These are phyloP conservation scores for Rhodophaea formosa DNA, from an alignment of 2,888 invertebrate species.

Conservation along the genomic window DNA sequence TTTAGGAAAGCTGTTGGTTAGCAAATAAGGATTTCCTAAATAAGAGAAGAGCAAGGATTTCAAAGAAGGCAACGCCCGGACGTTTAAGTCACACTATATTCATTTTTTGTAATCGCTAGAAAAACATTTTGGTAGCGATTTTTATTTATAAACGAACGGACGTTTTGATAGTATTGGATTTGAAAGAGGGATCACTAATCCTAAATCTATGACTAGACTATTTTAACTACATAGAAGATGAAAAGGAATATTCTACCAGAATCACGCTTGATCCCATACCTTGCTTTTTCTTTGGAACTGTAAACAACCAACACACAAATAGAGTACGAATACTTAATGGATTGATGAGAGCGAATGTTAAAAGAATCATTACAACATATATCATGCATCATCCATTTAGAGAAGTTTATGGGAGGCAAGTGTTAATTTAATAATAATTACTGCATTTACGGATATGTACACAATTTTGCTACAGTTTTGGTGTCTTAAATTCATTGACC, in stretches of 20 bases:
- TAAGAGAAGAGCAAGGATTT: constrained; percentile 39
- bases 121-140: neutral
- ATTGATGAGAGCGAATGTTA: constrained; percentile 48
- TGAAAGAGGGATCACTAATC: constrained; percentile 53
- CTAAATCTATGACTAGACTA: constrained; percentile 75
- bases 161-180: constrained; percentile 31
- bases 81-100: constrained; percentile 28
- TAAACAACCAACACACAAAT: constrained; percentile 85
- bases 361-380: constrained; percentile 40
- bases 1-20: constrained; percentile 40
- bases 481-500: neutral
- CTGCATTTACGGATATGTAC: neutral
- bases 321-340: constrained; percentile 72
- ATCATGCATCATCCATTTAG: constrained; percentile 64
- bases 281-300: constrained; percentile 91
- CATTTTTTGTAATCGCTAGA: neutral
- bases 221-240: constrained; percentile 74
- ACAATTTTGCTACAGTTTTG: neutral
- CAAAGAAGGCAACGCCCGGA: constrained; percentile 43
- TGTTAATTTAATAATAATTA: constrained; percentile 6
- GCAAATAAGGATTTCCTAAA: constrained; percentile 34
- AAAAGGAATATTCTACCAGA: constrained; percentile 81
- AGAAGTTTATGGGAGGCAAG: constrained; percentile 25
- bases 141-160: constrained; percentile 40
- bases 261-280: constrained; percentile 81